Base-by-base conservation (phyloP, 2,797 vertebrate genomes). In the Sebastes iracundus region DNA sequence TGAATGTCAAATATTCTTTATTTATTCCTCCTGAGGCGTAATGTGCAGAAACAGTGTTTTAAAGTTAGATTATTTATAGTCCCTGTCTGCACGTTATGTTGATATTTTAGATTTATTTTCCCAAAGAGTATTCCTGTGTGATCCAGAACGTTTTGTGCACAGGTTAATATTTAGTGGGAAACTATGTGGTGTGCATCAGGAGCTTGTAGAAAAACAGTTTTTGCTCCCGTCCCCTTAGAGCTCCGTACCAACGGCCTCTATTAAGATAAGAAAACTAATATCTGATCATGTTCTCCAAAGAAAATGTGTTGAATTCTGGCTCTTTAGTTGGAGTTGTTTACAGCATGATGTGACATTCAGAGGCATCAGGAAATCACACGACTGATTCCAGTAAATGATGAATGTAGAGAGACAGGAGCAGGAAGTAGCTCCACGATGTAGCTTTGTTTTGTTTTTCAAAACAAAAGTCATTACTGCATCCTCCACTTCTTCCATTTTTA, bases 371-470 rank as follows among this genome's bases (percentile, higher is more conserved):
- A 60, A 65, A 65, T 59, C 14, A 4, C 3, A 9, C 9, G 2
- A 60, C 27, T 9, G 9, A 30, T 30, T 18, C 16, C 10, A 5
- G 8, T 30, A 11, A 16, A 32, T 18, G 16, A 12, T 75, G 76
- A 76, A 46, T 77, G 55, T 69, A 20, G 52, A 55, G 16, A n/a
- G 46, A 61, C 20, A 11, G 16, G 25, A 76, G 64, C 35, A 58
- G 59, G 65, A 55, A 55, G 38, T 42, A 42, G 85, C 88, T 61
- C 71, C 67, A 76, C 20, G 55, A 79, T 79, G 77, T 79, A 79
- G 77, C 68, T 46, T 30, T 4, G 20, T 22, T 7, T n/a, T 10
- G 23, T 2, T 32, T 49, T 28, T 23, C 3, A 12, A 64, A 38
- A 60, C 32, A n/a, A 6, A 64, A 71, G 11, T 66, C 27, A 6